Evolutionary conservation across 2,888 invertebrate genomes (phyloP).

Genomic region (Polietes domitor): DNA sequence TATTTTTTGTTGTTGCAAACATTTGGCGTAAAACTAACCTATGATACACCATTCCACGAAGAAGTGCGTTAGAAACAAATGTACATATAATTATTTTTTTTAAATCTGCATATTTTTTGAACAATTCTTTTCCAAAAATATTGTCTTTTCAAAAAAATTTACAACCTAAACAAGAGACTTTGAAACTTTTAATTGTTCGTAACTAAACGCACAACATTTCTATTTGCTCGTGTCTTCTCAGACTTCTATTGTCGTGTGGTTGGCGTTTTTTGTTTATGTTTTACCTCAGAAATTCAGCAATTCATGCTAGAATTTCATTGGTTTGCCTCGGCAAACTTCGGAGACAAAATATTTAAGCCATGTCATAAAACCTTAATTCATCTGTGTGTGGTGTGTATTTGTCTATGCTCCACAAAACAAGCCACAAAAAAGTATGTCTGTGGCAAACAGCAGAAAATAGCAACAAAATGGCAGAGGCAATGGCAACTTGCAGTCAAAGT

Average conservation of each 20-base stretch:
- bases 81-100: too few relatives aligned
- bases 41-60: too few relatives aligned
- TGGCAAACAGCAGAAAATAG: constrained; percentile 17
- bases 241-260: constrained; percentile 32
- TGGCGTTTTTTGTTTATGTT: not conserved
- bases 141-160: not conserved
- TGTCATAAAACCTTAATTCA: constrained; percentile 44
- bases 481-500: constrained; percentile 44
- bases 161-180: constrained; percentile 26
- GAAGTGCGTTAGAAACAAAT: too few relatives aligned
- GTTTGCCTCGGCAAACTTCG: constrained; percentile 49
- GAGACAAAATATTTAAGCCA: constrained; percentile 62
- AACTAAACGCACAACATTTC: constrained; percentile 17
- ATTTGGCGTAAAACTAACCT: too few relatives aligned
- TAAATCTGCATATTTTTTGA: not conserved
- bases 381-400: not conserved
- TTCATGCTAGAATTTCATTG: constrained; percentile 2
- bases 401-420: not conserved
- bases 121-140: not conserved
- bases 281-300: not conserved
- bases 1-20: too few relatives aligned
- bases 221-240: constrained; percentile 27
- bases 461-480: not conserved
- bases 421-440: constrained; percentile 20
- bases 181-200: constrained; percentile 55